Conservation (phyloP, 2,797 vertebrate genomes). For the Pseudomugil tenellus region DNA sequence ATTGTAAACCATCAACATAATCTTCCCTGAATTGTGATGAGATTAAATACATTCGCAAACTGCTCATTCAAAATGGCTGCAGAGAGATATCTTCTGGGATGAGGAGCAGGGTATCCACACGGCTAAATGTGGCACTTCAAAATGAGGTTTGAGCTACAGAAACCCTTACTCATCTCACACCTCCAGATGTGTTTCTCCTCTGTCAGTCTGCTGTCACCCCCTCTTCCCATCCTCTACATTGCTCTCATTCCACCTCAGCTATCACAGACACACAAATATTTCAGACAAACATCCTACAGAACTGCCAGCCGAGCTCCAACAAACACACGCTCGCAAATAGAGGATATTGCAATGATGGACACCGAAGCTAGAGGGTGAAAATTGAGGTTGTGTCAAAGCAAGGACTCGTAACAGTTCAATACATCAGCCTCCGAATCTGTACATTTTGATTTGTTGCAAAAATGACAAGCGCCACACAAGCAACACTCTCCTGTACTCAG, state of each 20-base stretch:
- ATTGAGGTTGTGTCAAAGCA: slow-evolving; percentile 69
- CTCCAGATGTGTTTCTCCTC: slow-evolving; percentile 56
- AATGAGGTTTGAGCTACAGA: slow-evolving; percentile 46
- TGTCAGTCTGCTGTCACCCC: slow-evolving; percentile 54
- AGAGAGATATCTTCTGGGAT: neutral
- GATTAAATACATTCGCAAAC: slow-evolving; percentile 18
- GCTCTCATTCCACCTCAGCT: slow-evolving; percentile 52
- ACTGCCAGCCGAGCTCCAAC: slow-evolving; percentile 12
- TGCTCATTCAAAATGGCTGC: slow-evolving; percentile 2
- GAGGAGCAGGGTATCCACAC: slow-evolving; percentile 3
- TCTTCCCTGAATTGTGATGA: neutral
- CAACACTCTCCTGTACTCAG: slow-evolving; percentile 11
- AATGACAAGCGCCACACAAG: slow-evolving; percentile 26
- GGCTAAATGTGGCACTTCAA: slow-evolving; percentile 22
- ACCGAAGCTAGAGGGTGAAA: slow-evolving; percentile 62
- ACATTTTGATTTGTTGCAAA: slow-evolving; percentile 11
- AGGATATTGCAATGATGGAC: slow-evolving; percentile 54
- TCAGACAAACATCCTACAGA: slow-evolving; percentile 19
- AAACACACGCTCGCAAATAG: slow-evolving; percentile 31
- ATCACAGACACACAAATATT: slow-evolving; percentile 49
- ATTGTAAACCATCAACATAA: neutral
- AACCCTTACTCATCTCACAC: slow-evolving; percentile 54
- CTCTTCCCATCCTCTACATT: slow-evolving; percentile 22
- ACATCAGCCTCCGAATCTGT: slow-evolving; percentile 33
- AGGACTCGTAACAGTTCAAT: slow-evolving; percentile 56